Evolutionary conservation across 2,113 vertebrate genomes (phyloP).

Genomic region (Rhipidura dahli): DNA sequence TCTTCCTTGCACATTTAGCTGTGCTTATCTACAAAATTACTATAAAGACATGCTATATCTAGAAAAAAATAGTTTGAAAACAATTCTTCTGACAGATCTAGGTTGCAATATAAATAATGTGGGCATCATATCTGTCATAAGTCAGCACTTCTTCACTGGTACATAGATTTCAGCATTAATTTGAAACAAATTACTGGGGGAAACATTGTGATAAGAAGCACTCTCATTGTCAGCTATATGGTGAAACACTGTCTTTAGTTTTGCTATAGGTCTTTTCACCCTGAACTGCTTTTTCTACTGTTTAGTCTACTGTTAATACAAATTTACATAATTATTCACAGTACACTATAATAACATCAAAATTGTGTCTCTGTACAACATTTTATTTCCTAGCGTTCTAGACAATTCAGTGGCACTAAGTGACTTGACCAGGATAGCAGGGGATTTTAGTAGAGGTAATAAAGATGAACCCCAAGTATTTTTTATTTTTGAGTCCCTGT

Average conservation of each 20-base stretch:
- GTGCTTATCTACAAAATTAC: constrained; percentile 27
- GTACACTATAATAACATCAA: neutral
- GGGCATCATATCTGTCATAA: neutral
- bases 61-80: neutral
- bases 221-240: neutral
- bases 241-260: neutral
- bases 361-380: neutral
- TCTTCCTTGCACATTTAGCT: neutral
- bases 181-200: neutral
- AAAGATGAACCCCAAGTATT: neutral
- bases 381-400: neutral
- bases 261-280: neutral
- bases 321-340: neutral
- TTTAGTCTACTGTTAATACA: neutral
- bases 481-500: neutral
- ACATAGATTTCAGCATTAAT: neutral
- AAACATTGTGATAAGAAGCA: neutral
- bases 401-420: neutral
- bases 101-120: neutral
- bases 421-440: neutral
- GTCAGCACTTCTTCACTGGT: neutral
- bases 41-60: neutral
- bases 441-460: neutral
- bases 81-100: neutral
- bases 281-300: neutral